Base-by-base conservation (phyloP, 2,888 invertebrate species). In the Campoplex nolae region DNA sequence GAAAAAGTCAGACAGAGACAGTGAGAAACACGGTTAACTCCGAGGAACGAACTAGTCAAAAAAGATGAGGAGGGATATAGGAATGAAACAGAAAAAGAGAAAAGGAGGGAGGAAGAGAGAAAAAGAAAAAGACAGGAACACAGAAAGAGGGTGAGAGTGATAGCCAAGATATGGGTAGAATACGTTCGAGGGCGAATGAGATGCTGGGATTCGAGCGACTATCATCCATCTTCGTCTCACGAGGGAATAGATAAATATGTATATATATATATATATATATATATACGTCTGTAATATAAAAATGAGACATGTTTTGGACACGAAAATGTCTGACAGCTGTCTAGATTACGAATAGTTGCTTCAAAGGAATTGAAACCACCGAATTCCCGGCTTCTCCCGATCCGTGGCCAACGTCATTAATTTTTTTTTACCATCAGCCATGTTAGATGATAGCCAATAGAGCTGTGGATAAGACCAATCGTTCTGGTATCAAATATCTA, bases 211-310 rank as follows among this genome's bases (percentile, higher is more conserved):
- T 91, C 92, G 81, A 91, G 89, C 84, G 84, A 85, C 87, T 89
- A 88, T 88, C 91, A 92, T 92, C 91, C 91, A 91, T 92, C 92
- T 92, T 92, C 92, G 91, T 92, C 92, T 88, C 76, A 51, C 78
- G 88, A 88, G 81, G 88, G 85, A 86, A 88, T 87, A 89, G 89
- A 18, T 76, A 48, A n/a, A 38, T 32, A 73, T 23, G 42, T 65
- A 71, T n/a, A 75, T 35, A 71, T n/a, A n/a, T n/a, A n/a, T n/a
- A 18, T 76, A 48, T 32, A 38, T 32, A 73, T 23, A 54, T 65
- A 71, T n/a, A 75, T 35, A 71, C 6, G 9, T 38, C n/a, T 32
- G 11, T 8, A 45, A 42, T n/a, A 62, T 23, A 35, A 62, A 62
- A 65, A 54, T 73, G 23, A 32, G 42, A 65, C 16, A 62, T 16